These are phyloP conservation scores for Coremacera marginata DNA, from an alignment of 2,888 invertebrate genomes.

Conservation along the genomic window DNA sequence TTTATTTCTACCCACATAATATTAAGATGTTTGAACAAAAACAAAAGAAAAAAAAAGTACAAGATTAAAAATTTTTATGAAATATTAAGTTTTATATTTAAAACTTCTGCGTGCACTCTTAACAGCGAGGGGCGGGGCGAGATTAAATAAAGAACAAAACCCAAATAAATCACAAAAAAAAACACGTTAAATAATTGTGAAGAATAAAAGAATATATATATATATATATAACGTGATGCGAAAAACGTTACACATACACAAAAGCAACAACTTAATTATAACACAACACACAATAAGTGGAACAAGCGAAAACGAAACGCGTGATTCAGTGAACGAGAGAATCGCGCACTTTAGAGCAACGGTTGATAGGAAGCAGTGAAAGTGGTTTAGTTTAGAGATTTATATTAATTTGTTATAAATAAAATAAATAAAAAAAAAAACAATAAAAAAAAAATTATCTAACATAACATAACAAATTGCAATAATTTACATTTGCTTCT, in stretches of 20 bases:
- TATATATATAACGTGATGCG: constrained; percentile 10
- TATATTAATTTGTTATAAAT: constrained; percentile 28
- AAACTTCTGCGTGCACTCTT: constrained; percentile 69
- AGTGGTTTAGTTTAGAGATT: constrained; percentile 20
- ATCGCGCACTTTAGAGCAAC: neutral
- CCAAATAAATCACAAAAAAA: constrained; percentile 44
- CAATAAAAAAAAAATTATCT: neutral
- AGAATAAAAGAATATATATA: constrained; percentile 44
- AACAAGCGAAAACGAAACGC: neutral
- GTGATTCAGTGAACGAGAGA: neutral
- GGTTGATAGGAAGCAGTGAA: constrained; percentile 1
- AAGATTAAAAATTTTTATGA: constrained; percentile 30
- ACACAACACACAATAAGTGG: neutral
- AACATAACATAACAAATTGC: neutral
- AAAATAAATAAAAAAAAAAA: neutral
- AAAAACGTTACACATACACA: neutral
- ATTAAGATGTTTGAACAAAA: constrained; percentile 4
- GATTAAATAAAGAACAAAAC: constrained; percentile 59
- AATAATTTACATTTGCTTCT: constrained; percentile 18
- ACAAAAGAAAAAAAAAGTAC: neutral
- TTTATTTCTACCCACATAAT: neutral
- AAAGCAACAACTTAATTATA: constrained; percentile 8
- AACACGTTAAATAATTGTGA: constrained; percentile 43
- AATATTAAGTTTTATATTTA: constrained; percentile 60
- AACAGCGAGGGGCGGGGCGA: constrained; percentile 70